phyloP scores from a whole-genome alignment of 2,113 vertebrate genomes.

The Cathartes aura region DNA sequence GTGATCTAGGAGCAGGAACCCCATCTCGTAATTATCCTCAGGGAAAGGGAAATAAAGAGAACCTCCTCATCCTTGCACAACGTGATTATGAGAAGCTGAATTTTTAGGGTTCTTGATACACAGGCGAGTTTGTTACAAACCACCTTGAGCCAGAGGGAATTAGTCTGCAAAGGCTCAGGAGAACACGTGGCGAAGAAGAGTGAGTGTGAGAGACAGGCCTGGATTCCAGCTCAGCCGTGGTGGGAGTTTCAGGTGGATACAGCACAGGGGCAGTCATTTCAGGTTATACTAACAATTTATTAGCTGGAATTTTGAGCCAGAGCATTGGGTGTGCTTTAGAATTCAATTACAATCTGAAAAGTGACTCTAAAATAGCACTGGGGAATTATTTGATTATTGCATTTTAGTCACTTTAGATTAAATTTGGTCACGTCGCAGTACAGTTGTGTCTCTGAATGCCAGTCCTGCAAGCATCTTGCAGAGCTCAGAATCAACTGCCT shows the following conservation, averaged over 20 bases:
- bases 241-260: neutral
- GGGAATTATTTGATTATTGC: neutral
- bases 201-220: neutral
- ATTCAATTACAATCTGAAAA: neutral
- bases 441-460: neutral
- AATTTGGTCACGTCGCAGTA: neutral
- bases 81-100: neutral
- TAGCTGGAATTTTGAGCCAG: neutral
- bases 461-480: fast-evolving
- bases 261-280: neutral
- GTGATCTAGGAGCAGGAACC: neutral
- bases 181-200: neutral
- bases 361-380: neutral
- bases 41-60: neutral
- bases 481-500: neutral
- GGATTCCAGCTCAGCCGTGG: neutral
- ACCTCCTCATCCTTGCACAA: neutral
- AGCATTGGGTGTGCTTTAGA: neutral
- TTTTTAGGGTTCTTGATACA: neutral
- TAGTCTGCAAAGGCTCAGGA: neutral
- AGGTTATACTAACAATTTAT: neutral
- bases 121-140: neutral
- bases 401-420: neutral
- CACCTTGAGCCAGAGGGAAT: neutral
- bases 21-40: neutral